Evolutionary conservation across 2,797 vertebrate genomes (phyloP), one percentile per base, ranked within the genome.

Genomic region (Chlorospingus semifuscus): DNA sequence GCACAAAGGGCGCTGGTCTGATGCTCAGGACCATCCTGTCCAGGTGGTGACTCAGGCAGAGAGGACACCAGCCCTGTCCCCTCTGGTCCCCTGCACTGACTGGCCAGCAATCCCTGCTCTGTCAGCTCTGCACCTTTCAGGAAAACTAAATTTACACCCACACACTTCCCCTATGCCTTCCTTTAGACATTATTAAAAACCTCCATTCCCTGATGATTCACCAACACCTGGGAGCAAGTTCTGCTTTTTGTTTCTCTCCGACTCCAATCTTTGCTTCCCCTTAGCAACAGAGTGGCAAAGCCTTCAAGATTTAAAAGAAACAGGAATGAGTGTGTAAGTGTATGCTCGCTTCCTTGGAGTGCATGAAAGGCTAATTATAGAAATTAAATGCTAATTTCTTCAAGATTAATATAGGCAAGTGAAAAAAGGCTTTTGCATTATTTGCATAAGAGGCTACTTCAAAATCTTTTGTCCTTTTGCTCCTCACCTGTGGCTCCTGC

Each of bases 381-480:
- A 96, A 94, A 97, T 94, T 92, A 94, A 96, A 96, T 95, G 94
- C 76, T 94, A 93, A 96, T 95, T 94, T 93, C 44, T 57, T 61
- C 41, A 36, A 81, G 66, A 94, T 91, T 95, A 85, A 91, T 92
- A 91, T 42, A 75, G 47, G 41, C 61, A 92, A 88, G 71, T 70
- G 42, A 77, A 94, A 89, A 77, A 94, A 89, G 55, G 57, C 19
- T 86, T 86, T 82, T 88, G 36, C 36, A 3, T 72, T 93, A n/a
- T 96, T 93, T 83, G 72, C 77, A 12, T 69, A 72, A 88, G 37
- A 76, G 79, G 79, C 69, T 86, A 89, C 46, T 95, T 84, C 36
- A 47, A 76, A 86, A 88, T 53, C 50, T 75, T 86, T 76, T 24
- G 16, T 86, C 68, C 50, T 61, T 78, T 78, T 59, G 57, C 49